A percentile compares a stretch with the other conserved stretches of the same genome.
These are phyloP conservation scores for Drosophila affinis DNA, from an alignment of 2,888 invertebrate species.

Conservation along the genomic window DNA sequence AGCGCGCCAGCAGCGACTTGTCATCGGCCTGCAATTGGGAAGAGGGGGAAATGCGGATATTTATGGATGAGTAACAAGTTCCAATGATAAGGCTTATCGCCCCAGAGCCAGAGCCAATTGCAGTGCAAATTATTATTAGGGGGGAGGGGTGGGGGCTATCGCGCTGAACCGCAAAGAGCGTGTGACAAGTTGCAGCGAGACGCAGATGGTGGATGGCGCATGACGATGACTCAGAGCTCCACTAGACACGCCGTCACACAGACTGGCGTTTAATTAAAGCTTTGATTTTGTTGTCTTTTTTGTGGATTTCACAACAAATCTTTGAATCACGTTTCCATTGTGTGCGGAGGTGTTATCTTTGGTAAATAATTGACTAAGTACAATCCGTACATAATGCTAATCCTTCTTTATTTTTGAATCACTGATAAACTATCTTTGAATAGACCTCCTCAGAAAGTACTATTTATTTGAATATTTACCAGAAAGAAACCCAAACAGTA, in stretches of 20 bases:
- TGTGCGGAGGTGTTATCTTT: not conserved
- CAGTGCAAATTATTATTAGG: conserved; percentile 29
- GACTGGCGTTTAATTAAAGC: conserved; percentile 30
- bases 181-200: conserved; percentile 24
- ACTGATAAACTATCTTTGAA: no score
- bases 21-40: conserved; percentile 92
- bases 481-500: no score
- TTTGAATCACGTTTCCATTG: conserved; percentile 13
- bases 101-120: not conserved
- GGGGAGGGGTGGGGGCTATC: not conserved
- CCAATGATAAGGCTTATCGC: conserved; percentile 41
- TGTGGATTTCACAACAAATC: conserved; percentile 31
- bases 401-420: no score
- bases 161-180: conserved; percentile 35
- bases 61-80: conserved; percentile 27
- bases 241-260: conserved; percentile 23
- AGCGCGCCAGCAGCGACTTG: conserved; percentile 95
- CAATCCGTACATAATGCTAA: not conserved
- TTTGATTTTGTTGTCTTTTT: conserved; percentile 18
- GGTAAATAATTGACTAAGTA: not conserved
- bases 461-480: not conserved
- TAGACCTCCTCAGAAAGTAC: not conserved
- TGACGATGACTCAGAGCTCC: conserved; percentile 36
- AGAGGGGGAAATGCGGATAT: conserved; percentile 12
- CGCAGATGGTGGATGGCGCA: not conserved